Base-by-base conservation (phyloP, 1,140 invertebrate genomes). In the Wasmannia auropunctata region DNA sequence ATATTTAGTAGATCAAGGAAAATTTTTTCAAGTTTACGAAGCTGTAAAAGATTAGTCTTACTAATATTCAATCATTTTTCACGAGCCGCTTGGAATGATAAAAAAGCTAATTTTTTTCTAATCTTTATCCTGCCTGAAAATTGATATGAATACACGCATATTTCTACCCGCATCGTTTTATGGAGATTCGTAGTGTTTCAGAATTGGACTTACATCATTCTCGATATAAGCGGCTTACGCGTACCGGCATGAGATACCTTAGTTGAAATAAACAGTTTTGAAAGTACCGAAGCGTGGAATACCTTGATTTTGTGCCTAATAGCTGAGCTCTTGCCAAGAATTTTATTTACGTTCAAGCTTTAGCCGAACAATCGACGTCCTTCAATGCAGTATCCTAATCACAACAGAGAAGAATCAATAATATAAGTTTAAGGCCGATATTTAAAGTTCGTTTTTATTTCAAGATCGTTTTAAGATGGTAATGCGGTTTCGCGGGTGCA, bases 241-340 rank as follows among this genome's bases (percentile, higher is more conserved):
- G 22, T 51, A 67, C 40, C 67, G 51, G 37, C 79, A 60, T 14
- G n/a, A 58, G 25, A 60, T 60, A 83, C 43, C 43, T 81, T 74
- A 83, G 67, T 43, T 46, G 37, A 83, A 83, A 74, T 83, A 74
- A 72, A 28, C n/a, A 69, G 79, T 60, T 72, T 83, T 74, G 67
- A 46, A 25, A 31, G 63, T 80, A 80, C 43, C 43, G 60, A 54
- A 80, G 77, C 46, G 77, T 49, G 77, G 77, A 69, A 49, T 80
- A 65, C 76, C 76, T 80, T 69, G 34, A 43, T 37, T 54, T 80
- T 22, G 34, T 58, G 25, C 14, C 22, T 51, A 69, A 80, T 54
- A 69, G 46, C 63, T 40, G 49, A 25, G 14, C 16, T 79, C 14
- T 40, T n/a, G 25, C 46, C 4, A 54, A 54, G 22, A 51, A 54